These are phyloP conservation scores for Sebastolobus altivelis DNA, from an alignment of 2,797 vertebrate species.

Conservation along the genomic window DNA sequence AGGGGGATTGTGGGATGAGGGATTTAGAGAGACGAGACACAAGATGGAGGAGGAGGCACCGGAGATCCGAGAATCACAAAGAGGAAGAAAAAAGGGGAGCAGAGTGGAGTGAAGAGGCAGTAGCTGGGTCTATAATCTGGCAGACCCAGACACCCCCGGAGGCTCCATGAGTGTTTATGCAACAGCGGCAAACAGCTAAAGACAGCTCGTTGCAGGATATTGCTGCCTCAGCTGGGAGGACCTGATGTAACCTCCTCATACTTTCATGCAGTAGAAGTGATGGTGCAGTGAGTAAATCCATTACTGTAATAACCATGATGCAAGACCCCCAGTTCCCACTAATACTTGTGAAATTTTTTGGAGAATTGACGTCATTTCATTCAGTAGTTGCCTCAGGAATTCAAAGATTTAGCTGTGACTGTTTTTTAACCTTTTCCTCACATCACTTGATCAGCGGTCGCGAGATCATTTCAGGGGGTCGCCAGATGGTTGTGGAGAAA, in stretches of 20 bases:
- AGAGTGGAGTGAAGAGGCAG: constrained; percentile 19
- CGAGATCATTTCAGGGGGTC: too few species aligned
- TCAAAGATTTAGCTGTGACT: background rate
- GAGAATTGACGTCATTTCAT: background rate
- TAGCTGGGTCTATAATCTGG: constrained; percentile 39
- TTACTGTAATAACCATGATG: constrained; percentile 1
- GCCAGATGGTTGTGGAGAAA: too few species aligned
- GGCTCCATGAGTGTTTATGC: constrained; percentile 36
- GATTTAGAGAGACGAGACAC: constrained; percentile 48
- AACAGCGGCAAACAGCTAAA: constrained; percentile 39
- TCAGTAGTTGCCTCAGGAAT: background rate
- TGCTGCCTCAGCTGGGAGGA: constrained; percentile 43
- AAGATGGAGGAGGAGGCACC: constrained; percentile 46
- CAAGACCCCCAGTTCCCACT: background rate
- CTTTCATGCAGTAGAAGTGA: constrained; percentile 5
- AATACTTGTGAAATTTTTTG: background rate
- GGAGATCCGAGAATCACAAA: constrained; percentile 20
- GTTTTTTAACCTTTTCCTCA: background rate
- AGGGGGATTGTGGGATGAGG: constrained; percentile 37
- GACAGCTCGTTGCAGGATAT: constrained; percentile 55
- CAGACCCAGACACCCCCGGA: constrained; percentile 33
- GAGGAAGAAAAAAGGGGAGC: background rate
- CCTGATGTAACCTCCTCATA: constrained; percentile 29
- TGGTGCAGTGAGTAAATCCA: constrained; percentile 18
- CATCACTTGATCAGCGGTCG: background rate